Base-by-base conservation (phyloP, 2,888 invertebrate genomes). In the Lithophane ornitopus region DNA sequence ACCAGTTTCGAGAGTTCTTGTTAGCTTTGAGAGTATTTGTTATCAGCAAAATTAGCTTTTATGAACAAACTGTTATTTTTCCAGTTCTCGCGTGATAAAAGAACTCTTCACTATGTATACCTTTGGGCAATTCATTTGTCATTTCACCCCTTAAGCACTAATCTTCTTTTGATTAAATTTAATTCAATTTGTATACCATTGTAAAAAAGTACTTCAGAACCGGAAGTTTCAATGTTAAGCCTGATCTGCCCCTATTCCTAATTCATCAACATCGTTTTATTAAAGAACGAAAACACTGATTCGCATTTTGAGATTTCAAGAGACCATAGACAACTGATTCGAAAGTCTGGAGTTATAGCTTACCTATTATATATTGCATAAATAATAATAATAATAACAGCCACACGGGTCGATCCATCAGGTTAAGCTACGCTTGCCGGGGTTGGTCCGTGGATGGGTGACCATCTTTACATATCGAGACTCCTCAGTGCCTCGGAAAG, bases 231-330 rank as follows among this genome's bases (percentile, higher is more conserved):
- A 76, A 73, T 65, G 8, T 59, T 16, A 54, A 26, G 58, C 7
- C 46, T 78, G n/a, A 49, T 68, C n/a, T 59, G 59, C 83, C 83
- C 87, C 68, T 74, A 85, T 78, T 62, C 34, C 41, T 49, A 34
- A 70, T 52, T 76, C 26, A 67, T 70, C 65, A 65, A 54, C 28
- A 78, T 69, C 14, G 19, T 19, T 74, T 61, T 49, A n/a, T 66
- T 46, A 9, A 49, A 67, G n/a, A 28, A 28, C 28, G 7, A 26
- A 58, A 26, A 28, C 26, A 28, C 16, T 26, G 39, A 56, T 49
- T n/a, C 9, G 22, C 3, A 52, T 34, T 34, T 49, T 22, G 14
- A 28, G 1, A 46, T 77, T 77, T 28, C 28, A 41, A 54, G 54
- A 26, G 12, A 72, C 11, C 7, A 8, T 28, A 3, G 28, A 70